phyloP scores from a whole-genome alignment of 23 tunicate genomes.

The Trididemnum miniatum region DNA sequence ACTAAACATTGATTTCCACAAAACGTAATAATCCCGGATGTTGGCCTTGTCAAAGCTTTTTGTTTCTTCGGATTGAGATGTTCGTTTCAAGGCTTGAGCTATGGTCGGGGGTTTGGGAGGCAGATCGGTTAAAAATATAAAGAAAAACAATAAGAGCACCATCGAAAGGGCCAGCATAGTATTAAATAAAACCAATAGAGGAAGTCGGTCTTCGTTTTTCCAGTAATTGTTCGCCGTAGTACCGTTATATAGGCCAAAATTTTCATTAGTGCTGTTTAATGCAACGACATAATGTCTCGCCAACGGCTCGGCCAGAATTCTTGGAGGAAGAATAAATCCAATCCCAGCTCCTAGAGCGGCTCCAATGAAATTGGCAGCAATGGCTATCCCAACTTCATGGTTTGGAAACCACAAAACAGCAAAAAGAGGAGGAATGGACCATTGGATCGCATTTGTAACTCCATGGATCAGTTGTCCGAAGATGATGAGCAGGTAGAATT shows the following conservation, averaged over 20 bases:
- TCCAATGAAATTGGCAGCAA: slow-evolving; percentile 1
- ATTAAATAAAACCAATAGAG: neutral
- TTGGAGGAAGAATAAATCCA: neutral
- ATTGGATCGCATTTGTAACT: neutral
- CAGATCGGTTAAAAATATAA: slow-evolving; percentile 8
- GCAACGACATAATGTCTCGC: no score
- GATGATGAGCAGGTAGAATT: neutral
- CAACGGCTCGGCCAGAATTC: neutral
- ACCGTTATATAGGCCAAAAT: neutral
- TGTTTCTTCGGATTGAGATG: neutral
- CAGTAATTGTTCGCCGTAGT: neutral
- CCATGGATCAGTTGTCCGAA: slow-evolving; percentile 16
- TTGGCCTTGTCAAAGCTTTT: neutral
- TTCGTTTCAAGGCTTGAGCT: slow-evolving; percentile 30
- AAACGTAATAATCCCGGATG: neutral
- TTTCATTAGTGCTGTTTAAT: neutral
- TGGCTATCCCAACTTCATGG: slow-evolving; percentile 16
- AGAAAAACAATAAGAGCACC: neutral
- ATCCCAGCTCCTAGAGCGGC: slow-evolving; percentile 3
- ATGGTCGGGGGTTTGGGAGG: slow-evolving; percentile 29
- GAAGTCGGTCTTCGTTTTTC: neutral
- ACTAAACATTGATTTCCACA: neutral
- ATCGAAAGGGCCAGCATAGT: slow-evolving; percentile 1
- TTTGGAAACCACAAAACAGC: slow-evolving; percentile 31
- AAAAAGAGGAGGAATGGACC: slow-evolving; percentile 20